A percentile compares a stretch with the other conserved stretches of the same genome.
Evolutionary conservation across 2,113 vertebrate species (phyloP).

Genomic region (Phrynosoma platyrhinos): DNA sequence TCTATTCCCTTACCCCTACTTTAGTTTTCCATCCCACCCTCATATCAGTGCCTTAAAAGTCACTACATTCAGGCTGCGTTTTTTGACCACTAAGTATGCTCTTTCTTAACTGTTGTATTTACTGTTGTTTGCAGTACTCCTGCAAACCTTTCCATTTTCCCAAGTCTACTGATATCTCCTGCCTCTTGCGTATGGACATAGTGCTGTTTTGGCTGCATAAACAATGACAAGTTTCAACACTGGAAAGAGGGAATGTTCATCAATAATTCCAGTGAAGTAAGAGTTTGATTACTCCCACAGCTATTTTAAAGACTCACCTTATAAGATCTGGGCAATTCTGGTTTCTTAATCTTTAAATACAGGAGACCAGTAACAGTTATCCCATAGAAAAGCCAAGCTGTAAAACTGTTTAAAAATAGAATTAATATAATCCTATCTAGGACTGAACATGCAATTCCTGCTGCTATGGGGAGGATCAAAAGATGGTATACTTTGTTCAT

Average conservation of each 20-base stretch:
- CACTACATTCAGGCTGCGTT: background rate
- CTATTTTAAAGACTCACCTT: constrained; percentile 73
- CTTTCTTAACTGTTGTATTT: background rate
- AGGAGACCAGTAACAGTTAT: constrained; percentile 85
- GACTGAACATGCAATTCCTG: background rate
- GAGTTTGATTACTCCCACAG: too few relatives aligned
- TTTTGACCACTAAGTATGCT: background rate
- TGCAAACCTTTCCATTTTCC: background rate
- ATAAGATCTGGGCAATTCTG: constrained; percentile 83
- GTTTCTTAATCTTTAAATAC: constrained; percentile 88
- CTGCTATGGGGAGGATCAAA: background rate
- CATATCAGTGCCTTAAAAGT: too few relatives aligned
- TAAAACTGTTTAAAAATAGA: constrained; percentile 78
- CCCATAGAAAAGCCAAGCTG: constrained; percentile 88
- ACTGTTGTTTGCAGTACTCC: background rate
- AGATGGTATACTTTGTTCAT: background rate
- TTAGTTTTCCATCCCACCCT: background rate
- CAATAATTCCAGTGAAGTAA: background rate
- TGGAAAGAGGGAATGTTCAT: background rate
- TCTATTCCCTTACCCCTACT: background rate
- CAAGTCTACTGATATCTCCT: background rate
- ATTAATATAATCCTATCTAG: background rate
- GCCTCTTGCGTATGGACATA: background rate
- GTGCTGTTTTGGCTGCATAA: background rate
- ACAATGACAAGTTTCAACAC: background rate